Base-by-base conservation (phyloP, 2,797 vertebrate genomes). In the Catharus ustulatus region DNA sequence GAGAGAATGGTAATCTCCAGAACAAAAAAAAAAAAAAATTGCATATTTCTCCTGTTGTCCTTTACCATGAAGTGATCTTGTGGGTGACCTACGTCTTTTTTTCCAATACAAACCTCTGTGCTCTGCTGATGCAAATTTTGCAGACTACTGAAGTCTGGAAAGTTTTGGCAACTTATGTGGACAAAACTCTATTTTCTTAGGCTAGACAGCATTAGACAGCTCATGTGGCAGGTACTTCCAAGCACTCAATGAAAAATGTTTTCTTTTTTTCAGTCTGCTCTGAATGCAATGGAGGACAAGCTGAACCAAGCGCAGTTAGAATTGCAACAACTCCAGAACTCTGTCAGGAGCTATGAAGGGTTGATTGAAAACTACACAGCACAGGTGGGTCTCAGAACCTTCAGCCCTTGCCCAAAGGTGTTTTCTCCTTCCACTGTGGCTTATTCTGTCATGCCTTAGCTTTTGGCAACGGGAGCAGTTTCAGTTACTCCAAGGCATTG, bases 351-450 rank as follows among this genome's bases (percentile, higher is more conserved):
- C 87, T 99, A 99, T 1, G 99, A 99, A 95, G 98, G 84, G 19
- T 96, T 99, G 93, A 97, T 99, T 87, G 99, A 99, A 95, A 98
- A 96, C 93, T 99, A 99, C 80, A 99, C 98, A 86, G 96, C 97
- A 81, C 99, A 99, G 98, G 99, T 99, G 98, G 98, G 98, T 64
- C 40, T 36, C 27, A 40, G 59, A 55, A 45, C 48, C 30, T 80
- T 42, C 49, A 46, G 21, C 32, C 45, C n/a, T 85, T 61, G 38
- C 59, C 54, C 18, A 59, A n/a, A 45, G 7, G 2, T 43, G 17
- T 67, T 92, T 79, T 46, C 27, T 94, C 11, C 29, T 40, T 58
- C 91, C 23, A 22, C 23, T 66, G 19, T 63, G 82, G 23, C 22
- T 89, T 77, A 16, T 63, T 88, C 40, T 84, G 19, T 62, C 40